Evolutionary conservation across 2,797 vertebrate species (phyloP), one percentile per base, ranked within the genome.

Genomic region (Mionectes olivaceus): DNA sequence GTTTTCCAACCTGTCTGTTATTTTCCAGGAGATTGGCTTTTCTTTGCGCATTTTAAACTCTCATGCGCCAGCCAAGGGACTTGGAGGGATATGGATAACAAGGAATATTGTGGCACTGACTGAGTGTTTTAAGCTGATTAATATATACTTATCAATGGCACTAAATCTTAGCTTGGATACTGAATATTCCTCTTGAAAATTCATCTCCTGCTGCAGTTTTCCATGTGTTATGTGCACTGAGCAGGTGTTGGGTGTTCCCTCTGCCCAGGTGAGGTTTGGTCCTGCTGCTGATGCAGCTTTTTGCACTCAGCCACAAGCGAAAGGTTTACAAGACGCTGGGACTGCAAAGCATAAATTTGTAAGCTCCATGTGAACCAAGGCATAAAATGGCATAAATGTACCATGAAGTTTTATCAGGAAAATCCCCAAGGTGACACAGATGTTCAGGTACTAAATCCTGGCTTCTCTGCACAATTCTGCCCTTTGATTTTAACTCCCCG

Each of bases 301-400:
- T 43, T 7, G 1, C 28, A 60, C 61, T 12, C 28, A 65, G 1
- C 28, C 28, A 1, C 6, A 2, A 22, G 19, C 1, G 10, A 21
- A 53, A 73, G 7, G 1, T 56, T 64, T 46, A 3, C 41, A 47
- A 44, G 55, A 46, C 68, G 18, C 21, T 30, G 47, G 55, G 56
- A 23, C 19, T 39, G 55, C 33, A 60, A 10, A 30, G 49, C 39
- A 18, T 53, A 22, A n/a, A 60, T 6, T 14, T 46, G 24, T 44
- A 47, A 30, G n/a, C 17, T 50, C 70, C 27, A 2, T 8, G 11
- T 7, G 44, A 61, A 33, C 7, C 4, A 9, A 39, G 49, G 44
- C 46, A 50, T 47, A 46, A 53, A 37, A 27, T 17, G 21, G 23
- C 60, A 32, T 68, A 17, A 61, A 57, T 9, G 30, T 30, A 0